A percentile compares a stretch with the other conserved stretches of the same genome.
phyloP scores from a whole-genome alignment of 2,113 vertebrate species.

The Loxodonta africana region DNA sequence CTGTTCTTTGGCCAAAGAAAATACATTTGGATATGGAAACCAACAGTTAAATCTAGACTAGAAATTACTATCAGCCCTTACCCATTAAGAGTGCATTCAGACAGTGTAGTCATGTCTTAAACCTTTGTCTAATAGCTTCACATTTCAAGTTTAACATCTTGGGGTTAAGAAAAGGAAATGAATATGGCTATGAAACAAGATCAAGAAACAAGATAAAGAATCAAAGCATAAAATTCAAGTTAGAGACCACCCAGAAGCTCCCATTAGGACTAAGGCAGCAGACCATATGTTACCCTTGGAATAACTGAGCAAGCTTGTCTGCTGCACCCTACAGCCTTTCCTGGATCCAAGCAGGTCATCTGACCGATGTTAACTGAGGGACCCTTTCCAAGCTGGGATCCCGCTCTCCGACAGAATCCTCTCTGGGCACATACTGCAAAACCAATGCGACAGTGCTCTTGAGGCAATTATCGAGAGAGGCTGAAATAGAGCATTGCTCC shows the following conservation, averaged over 20 bases:
- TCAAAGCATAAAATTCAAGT: background rate
- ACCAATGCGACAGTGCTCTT: too few species aligned
- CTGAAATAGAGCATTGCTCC: background rate
- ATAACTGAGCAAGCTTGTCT: background rate
- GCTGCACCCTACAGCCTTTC: background rate
- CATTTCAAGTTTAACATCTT: background rate
- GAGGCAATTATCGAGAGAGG: background rate
- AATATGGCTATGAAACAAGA: slow-evolving; percentile 22
- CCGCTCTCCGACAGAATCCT: background rate
- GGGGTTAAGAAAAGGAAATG: background rate
- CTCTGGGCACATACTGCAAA: background rate
- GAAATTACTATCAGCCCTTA: background rate
- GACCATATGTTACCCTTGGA: background rate
- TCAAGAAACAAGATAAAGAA: slow-evolving; percentile 26
- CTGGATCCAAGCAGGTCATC: background rate
- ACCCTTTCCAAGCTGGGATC: background rate
- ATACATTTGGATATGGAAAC: background rate
- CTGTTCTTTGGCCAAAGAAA: slow-evolving; percentile 20
- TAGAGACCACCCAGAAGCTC: slow-evolving; percentile 33
- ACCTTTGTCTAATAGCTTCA: background rate
- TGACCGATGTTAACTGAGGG: background rate
- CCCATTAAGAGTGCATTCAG: background rate
- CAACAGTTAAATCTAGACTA: background rate
- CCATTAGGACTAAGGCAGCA: background rate
- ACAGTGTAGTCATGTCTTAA: background rate